A percentile compares a stretch with the other conserved stretches of the same genome.
phyloP scores from a whole-genome alignment of 2,797 vertebrate genomes.

The Phrynocephalus guinanensis region DNA sequence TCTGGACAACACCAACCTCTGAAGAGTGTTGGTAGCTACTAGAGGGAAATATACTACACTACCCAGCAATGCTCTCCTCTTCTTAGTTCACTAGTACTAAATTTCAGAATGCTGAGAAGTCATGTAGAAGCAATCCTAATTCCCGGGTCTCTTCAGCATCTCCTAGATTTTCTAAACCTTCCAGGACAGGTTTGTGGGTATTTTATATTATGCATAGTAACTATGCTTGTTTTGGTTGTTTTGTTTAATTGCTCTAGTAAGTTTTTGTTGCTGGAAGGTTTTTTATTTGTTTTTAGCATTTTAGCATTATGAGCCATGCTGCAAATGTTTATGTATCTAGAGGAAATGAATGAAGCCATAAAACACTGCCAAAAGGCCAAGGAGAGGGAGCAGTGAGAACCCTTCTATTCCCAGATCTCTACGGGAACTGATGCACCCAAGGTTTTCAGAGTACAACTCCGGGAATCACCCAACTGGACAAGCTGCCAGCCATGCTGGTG shows the following conservation, averaged over 20 bases:
- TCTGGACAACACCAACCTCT: neutral
- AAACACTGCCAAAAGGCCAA: neutral
- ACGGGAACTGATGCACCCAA: too few relatives aligned
- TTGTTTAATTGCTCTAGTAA: neutral
- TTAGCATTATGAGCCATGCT: neutral
- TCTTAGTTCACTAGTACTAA: neutral
- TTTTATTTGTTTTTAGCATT: neutral
- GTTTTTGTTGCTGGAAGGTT: too few relatives aligned
- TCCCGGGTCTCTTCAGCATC: neutral
- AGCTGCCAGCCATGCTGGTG: neutral
- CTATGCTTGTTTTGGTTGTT: neutral
- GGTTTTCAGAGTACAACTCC: neutral
- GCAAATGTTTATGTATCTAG: neutral
- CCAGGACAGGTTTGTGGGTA: neutral
- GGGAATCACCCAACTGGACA: too few relatives aligned
- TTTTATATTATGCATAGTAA: neutral
- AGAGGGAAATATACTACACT: too few relatives aligned
- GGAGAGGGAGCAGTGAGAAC: neutral
- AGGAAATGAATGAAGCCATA: neutral
- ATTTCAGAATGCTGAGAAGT: neutral
- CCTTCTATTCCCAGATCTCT: neutral
- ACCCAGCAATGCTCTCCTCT: neutral
- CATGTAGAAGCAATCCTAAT: neutral
- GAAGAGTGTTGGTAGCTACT: too few relatives aligned
- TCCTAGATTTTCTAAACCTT: neutral